phyloP scores from a whole-genome alignment of 2,888 invertebrate species.

The Microplitis manilae region DNA sequence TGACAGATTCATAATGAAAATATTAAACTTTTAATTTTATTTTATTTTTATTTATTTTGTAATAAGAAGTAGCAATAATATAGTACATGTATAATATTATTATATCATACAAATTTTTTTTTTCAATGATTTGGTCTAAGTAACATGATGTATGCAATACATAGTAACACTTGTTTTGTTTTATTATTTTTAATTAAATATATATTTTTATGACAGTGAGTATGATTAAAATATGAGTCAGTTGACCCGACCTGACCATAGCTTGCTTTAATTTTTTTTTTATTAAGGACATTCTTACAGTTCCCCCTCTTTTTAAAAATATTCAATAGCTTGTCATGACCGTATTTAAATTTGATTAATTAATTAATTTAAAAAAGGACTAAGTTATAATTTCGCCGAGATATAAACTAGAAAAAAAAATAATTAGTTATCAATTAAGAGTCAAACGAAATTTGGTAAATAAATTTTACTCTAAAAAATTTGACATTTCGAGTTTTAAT shows the following conservation, averaged over 20 bases:
- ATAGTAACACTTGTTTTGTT: constrained; percentile 34
- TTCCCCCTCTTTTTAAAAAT: too few relatives aligned
- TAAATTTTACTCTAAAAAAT: too few relatives aligned
- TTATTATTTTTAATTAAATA: constrained; percentile 10
- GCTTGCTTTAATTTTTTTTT: neutral
- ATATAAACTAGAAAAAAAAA: too few relatives aligned
- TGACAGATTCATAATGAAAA: neutral
- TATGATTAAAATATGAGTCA: neutral
- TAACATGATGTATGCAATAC: constrained; percentile 46
- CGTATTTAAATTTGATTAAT: too few relatives aligned
- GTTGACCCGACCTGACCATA: constrained; percentile 19
- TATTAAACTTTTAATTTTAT: constrained; percentile 44
- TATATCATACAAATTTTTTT: constrained; percentile 51
- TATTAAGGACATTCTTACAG: too few relatives aligned
- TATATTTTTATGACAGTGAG: constrained; percentile 9
- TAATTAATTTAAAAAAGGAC: too few relatives aligned
- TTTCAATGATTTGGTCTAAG: constrained; percentile 44
- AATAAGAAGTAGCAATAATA: constrained; percentile 44
- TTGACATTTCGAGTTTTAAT: too few relatives aligned
- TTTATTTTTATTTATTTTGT: constrained; percentile 49
- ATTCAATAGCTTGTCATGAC: too few relatives aligned
- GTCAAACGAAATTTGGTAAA: too few relatives aligned
- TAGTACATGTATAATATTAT: constrained; percentile 50
- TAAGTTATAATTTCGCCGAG: too few relatives aligned
- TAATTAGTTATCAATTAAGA: too few relatives aligned